Conservation (phyloP, 2,888 invertebrate genomes). For the Drosophila nigricruria region DNA sequence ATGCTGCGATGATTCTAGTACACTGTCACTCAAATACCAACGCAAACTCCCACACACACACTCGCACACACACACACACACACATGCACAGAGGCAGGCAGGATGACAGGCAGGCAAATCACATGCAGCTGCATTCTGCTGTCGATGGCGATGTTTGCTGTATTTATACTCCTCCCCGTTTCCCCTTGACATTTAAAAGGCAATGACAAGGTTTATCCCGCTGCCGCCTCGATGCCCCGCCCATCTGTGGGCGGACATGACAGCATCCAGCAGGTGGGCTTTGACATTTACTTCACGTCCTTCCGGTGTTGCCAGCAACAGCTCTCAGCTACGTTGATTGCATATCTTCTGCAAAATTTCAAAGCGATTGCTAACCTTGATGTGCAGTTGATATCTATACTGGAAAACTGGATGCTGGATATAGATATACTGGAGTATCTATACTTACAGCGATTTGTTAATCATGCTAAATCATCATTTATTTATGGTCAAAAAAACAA, state of each 20-base stretch:
- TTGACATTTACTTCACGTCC: constrained; percentile 65
- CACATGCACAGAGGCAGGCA: background rate
- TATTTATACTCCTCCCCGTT: constrained; percentile 6
- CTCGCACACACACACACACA: constrained; percentile 6
- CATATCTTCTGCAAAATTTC: constrained; percentile 35
- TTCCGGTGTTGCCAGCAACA: constrained; percentile 38
- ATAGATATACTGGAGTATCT: background rate
- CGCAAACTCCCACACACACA: constrained; percentile 4
- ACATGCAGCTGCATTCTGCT: constrained; percentile 14
- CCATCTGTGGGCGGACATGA: constrained; percentile 62
- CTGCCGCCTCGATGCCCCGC: constrained; percentile 45
- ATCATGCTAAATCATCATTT: constrained; percentile 1
- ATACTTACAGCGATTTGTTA: background rate
- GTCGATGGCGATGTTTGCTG: constrained; percentile 25
- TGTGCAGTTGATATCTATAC: background rate
- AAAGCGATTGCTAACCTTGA: constrained; percentile 28
- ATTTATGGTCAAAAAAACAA: background rate
- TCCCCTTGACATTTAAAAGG: constrained; percentile 75
- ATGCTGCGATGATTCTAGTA: constrained; percentile 43
- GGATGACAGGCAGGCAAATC: constrained; percentile 7
- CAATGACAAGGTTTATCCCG: constrained; percentile 66
- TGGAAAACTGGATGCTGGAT: background rate
- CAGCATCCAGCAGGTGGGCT: constrained; percentile 71
- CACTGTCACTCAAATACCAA: constrained; percentile 3
- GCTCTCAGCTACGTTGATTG: constrained; percentile 29